Evolutionary conservation across 2,113 vertebrate genomes (phyloP), one percentile per base, ranked within the genome.

Genomic region (Brachionichthys hirsutus): DNA sequence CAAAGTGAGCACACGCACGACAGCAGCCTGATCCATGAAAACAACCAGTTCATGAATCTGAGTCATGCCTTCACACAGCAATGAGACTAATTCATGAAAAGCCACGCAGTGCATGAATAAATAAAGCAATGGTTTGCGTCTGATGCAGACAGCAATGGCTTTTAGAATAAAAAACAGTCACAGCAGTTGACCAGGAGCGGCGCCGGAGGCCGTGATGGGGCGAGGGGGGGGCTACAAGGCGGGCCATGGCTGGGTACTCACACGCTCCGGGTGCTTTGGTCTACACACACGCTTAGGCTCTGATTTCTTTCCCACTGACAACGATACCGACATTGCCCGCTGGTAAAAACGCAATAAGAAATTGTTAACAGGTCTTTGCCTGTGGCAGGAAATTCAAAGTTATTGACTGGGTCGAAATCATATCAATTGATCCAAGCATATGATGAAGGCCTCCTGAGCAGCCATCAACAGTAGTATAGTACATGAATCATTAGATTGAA

Each of bases 271-370:
- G 62, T 89, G 89, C 87, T 90, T 91, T 73, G 89, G 83, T 70
- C 84, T 90, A 87, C 73, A 85, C 81, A 89, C 89, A 73, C 85
- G 86, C 53, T 90, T 90, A 88, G 84, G 80, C 67, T 88, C 84
- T 74, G 88, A 79, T 84, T 88, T 91, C 88, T 87, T 90, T 88
- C 87, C 86, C 85, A 87, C 66, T 80, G 92, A 90, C 80, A 91
- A 88, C 67, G 90, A 87, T 70, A 84, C 84, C 67, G 89, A 90
- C 80, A 90, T 80, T n/a, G 85, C 92, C 86, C 88, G 89, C 85
- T 86, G 90, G 75, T 86, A 84, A 85, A 89, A 80, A 91, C 40
- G 89, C 78, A 88, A 91, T 82, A 74, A 81, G 68, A 84, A 22
- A 70, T 55, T 60, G 85, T 89, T 88, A 88, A 85, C 46, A 62